A percentile compares a stretch with the other conserved stretches of the same genome.
Conservation (phyloP, 64 coral and sea anemone genomes). For the Montipora cactus region DNA sequence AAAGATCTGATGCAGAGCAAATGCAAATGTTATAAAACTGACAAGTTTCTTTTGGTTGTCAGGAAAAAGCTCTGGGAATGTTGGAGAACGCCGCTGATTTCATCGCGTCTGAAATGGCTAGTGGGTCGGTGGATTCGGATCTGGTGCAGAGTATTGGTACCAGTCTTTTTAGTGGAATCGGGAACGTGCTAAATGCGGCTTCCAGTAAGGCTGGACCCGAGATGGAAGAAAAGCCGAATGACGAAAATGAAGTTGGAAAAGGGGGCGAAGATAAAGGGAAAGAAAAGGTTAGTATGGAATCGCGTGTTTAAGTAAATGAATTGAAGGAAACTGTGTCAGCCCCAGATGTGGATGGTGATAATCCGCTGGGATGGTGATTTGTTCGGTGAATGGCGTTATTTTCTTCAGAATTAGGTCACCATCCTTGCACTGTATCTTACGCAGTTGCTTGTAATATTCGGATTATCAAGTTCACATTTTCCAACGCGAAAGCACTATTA, state of each 20-base stretch:
- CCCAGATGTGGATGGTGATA: too few species aligned
- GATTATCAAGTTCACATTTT: too few species aligned
- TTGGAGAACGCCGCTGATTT: slow-evolving; percentile 70
- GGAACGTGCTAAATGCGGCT: slow-evolving; percentile 52
- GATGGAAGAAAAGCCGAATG: not conserved
- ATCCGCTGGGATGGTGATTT: too few species aligned
- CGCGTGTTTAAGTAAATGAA: not conserved
- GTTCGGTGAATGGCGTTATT: too few species aligned
- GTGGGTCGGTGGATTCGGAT: slow-evolving; percentile 19
- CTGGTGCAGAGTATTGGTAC: slow-evolving; percentile 55
- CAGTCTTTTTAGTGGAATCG: slow-evolving; percentile 70
- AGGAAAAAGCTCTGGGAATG: slow-evolving; percentile 85
- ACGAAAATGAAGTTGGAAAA: not conserved
- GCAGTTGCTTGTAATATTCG: too few species aligned
- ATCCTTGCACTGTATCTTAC: too few species aligned
- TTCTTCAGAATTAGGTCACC: too few species aligned
- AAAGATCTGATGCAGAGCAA: too few species aligned
- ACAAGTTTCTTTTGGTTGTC: not conserved
- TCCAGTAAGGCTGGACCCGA: slow-evolving; percentile 48
- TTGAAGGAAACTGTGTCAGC: too few species aligned
- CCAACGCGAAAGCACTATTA: too few species aligned
- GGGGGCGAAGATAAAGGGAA: not conserved
- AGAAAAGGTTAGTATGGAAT: slow-evolving; percentile 12
- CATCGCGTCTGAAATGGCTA: slow-evolving; percentile 49
- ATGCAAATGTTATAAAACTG: too few species aligned